Evolutionary conservation across 1,140 invertebrate genomes (phyloP).

Genomic region (Listronotus oregonensis): DNA sequence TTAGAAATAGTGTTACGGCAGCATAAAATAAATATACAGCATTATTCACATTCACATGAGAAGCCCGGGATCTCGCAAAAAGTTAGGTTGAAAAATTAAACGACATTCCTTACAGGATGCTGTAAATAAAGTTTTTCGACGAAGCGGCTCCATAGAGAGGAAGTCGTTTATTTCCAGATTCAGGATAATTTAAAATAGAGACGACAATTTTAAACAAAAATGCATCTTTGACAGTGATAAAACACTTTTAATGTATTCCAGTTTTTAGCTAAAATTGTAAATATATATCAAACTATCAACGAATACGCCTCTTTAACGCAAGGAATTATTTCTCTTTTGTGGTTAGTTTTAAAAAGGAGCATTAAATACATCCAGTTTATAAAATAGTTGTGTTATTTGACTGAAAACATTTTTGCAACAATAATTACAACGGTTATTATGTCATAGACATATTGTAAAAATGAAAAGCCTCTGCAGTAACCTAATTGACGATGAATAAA

Average conservation of each 20-base stretch:
- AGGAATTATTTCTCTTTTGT: too few species aligned
- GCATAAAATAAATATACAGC: slow-evolving; percentile 31
- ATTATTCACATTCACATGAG: slow-evolving; percentile 33
- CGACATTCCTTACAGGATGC: slow-evolving; percentile 44
- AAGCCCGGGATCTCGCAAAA: slow-evolving; percentile 24
- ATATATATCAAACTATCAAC: too few species aligned
- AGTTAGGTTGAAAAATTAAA: slow-evolving; percentile 39
- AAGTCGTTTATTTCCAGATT: slow-evolving; percentile 48
- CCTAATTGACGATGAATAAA: too few species aligned
- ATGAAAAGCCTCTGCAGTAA: too few species aligned
- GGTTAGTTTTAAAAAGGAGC: too few species aligned
- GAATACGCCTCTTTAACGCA: too few species aligned
- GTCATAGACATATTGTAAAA: too few species aligned
- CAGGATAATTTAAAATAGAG: slow-evolving; percentile 35
- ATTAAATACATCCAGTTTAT: too few species aligned
- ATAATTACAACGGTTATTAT: too few species aligned
- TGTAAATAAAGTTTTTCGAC: slow-evolving; percentile 51
- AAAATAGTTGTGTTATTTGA: too few species aligned
- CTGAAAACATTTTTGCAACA: too few species aligned
- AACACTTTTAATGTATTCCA: not conserved
- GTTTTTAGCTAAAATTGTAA: too few species aligned
- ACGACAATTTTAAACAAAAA: slow-evolving; percentile 33
- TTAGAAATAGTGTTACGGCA: slow-evolving; percentile 14
- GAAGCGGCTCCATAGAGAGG: slow-evolving; percentile 45
- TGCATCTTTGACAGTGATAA: slow-evolving; percentile 18